phyloP scores from a whole-genome alignment of 2,888 invertebrate genomes.

The Sesamia inferens region DNA sequence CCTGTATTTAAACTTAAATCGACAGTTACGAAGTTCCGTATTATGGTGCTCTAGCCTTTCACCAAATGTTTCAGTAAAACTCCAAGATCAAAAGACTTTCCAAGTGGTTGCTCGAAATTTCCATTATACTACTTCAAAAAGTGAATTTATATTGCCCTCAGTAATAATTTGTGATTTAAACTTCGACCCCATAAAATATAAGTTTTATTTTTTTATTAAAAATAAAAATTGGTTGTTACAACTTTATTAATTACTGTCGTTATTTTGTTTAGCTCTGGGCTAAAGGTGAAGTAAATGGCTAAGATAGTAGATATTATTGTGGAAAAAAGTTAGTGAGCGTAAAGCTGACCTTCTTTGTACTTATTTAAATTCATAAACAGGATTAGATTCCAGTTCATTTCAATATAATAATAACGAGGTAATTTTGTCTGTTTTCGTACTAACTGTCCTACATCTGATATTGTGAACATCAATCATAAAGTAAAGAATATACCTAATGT shows the following conservation, averaged over 20 bases:
- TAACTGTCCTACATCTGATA: too few species aligned
- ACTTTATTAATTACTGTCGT: slow-evolving; percentile 60
- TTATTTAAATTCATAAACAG: not conserved
- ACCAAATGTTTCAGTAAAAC: slow-evolving; percentile 78
- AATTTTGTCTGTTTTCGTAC: not conserved
- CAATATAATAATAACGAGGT: not conserved
- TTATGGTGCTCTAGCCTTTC: slow-evolving; percentile 73
- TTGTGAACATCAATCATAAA: too few species aligned
- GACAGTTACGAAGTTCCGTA: slow-evolving; percentile 70
- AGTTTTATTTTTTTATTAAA: slow-evolving; percentile 57
- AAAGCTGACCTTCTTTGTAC: not conserved
- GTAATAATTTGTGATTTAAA: slow-evolving; percentile 74
- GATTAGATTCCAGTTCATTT: not conserved
- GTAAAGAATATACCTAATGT: not conserved
- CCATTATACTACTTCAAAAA: slow-evolving; percentile 83
- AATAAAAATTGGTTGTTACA: slow-evolving; percentile 60
- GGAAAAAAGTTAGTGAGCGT: not conserved
- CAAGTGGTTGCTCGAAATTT: slow-evolving; percentile 84
- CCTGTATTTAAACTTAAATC: slow-evolving; percentile 67
- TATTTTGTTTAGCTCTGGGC: slow-evolving; percentile 30
- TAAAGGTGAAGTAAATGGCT: not conserved
- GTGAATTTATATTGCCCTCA: slow-evolving; percentile 77
- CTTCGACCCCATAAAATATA: slow-evolving; percentile 59
- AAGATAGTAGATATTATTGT: slow-evolving; percentile 1
- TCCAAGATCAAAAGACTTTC: slow-evolving; percentile 85